Conservation (phyloP, 2,888 invertebrate species). For the Noctua janthina region DNA sequence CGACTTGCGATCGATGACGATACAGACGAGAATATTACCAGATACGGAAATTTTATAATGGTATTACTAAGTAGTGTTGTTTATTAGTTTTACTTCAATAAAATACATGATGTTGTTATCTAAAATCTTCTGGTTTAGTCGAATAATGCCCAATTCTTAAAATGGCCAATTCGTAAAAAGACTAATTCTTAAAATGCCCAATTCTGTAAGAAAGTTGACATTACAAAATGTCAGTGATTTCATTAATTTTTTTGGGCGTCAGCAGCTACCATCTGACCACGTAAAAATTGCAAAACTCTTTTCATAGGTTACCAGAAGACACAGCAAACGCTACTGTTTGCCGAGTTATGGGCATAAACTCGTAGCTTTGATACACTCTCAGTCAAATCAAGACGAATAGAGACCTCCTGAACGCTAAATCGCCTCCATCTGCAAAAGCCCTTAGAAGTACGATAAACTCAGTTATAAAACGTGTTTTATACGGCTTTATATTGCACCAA, state of each 20-base stretch:
- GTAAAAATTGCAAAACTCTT: too few relatives aligned
- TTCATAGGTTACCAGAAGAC: too few relatives aligned
- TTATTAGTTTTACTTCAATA: background rate
- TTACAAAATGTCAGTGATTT: background rate
- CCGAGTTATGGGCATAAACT: background rate
- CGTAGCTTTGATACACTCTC: background rate
- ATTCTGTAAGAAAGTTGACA: too few relatives aligned
- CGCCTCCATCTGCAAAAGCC: constrained; percentile 29
- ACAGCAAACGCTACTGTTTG: too few relatives aligned
- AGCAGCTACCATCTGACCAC: background rate
- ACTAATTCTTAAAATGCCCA: too few relatives aligned
- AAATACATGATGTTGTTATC: background rate
- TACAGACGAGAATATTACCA: background rate
- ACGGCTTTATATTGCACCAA: constrained; percentile 71
- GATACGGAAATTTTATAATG: background rate
- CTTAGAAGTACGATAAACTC: constrained; percentile 71
- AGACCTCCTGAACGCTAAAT: background rate
- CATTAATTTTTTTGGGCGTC: background rate
- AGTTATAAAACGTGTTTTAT: constrained; percentile 74
- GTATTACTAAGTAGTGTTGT: background rate
- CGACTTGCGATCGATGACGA: background rate
- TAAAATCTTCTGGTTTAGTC: background rate
- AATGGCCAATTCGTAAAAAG: too few relatives aligned
- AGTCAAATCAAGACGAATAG: background rate
- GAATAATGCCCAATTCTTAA: too few relatives aligned